Evolutionary conservation across 2,888 invertebrate species (phyloP).

Genomic region (Malacosoma neustria): DNA sequence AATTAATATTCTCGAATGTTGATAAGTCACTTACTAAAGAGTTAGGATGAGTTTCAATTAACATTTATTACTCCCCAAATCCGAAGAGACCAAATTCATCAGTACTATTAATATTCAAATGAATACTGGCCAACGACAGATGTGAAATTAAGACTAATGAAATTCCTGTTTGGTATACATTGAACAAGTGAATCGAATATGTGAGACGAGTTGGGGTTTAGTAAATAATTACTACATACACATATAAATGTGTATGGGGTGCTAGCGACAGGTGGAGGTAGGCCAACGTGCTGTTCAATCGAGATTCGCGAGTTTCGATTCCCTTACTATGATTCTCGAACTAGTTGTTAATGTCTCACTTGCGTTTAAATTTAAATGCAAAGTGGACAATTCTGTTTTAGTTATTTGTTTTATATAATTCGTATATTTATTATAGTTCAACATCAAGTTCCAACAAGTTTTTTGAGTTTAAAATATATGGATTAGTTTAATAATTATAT

Average conservation of each 20-base stretch:
- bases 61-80: too few species aligned
- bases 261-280: conserved; percentile 28
- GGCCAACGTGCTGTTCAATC: conserved; percentile 28
- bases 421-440: too few species aligned
- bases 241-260: conserved; percentile 26
- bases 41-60: not conserved
- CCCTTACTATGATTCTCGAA: conserved; percentile 13
- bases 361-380: too few species aligned
- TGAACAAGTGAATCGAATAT: conserved; percentile 14
- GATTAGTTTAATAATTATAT: too few species aligned
- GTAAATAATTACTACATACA: conserved; percentile 5
- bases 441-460: too few species aligned
- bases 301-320: conserved; percentile 27
- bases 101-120: not conserved
- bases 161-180: conserved; percentile 8
- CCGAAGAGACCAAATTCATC: too few species aligned
- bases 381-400: too few species aligned
- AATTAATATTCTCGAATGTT: not conserved
- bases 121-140: not conserved
- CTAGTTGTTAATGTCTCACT: too few species aligned
- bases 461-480: too few species aligned
- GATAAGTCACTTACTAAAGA: not conserved
- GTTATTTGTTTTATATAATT: too few species aligned
- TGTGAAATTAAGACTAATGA: not conserved
- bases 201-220: conserved; percentile 4